Evolutionary conservation across 2,888 invertebrate species (phyloP).

Genomic region (Dicyrtomina minuta): DNA sequence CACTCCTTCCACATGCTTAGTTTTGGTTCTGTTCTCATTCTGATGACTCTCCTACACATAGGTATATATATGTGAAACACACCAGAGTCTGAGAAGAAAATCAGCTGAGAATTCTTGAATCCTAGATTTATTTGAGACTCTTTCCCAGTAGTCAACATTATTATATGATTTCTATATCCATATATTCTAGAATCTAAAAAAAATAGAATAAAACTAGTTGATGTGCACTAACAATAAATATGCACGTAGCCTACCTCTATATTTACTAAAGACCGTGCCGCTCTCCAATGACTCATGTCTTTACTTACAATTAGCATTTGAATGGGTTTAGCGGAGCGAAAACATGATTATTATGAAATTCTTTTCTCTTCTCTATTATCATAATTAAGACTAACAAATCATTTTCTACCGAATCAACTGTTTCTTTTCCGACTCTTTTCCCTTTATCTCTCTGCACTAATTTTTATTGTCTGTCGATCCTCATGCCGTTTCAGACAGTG

Average conservation of each 20-base stretch:
- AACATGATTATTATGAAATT: constrained; percentile 21
- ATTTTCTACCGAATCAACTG: background rate
- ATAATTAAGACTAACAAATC: constrained; percentile 35
- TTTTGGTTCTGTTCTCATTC: background rate
- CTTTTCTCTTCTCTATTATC: constrained; percentile 18
- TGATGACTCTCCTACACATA: background rate
- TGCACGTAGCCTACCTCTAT: background rate
- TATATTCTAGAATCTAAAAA: no score
- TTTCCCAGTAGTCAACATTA: background rate
- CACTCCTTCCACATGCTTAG: no score
- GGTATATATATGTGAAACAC: no score
- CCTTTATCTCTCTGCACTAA: no score
- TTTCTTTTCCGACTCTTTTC: no score
- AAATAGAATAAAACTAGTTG: no score
- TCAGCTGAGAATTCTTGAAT: constrained; percentile 3
- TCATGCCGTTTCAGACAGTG: no score
- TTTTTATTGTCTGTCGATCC: background rate
- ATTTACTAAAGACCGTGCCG: constrained; percentile 4
- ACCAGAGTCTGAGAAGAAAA: no score
- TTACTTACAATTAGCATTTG: constrained; percentile 31
- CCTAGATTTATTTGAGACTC: no score
- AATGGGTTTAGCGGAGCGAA: constrained; percentile 21
- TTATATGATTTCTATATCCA: background rate
- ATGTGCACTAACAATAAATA: no score
- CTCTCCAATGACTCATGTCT: constrained; percentile 25